Evolutionary conservation across 1,140 invertebrate genomes (phyloP).

Genomic region (Caenorhabditis remanei): DNA sequence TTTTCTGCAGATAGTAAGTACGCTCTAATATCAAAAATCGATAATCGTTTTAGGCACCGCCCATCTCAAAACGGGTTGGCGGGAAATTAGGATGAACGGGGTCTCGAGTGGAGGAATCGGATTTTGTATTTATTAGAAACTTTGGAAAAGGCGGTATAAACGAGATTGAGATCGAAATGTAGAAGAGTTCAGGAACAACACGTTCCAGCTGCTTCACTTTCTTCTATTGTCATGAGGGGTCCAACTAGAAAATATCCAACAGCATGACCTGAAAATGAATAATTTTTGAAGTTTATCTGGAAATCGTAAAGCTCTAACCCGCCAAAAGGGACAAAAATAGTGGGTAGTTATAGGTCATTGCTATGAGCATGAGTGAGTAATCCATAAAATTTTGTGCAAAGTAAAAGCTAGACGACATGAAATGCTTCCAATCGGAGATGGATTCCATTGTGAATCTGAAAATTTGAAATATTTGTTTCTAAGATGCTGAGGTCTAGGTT

Average conservation of each 20-base stretch:
- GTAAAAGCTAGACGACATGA: slow-evolving; percentile 41
- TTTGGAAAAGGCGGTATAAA: not conserved
- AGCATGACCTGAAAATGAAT: slow-evolving; percentile 53
- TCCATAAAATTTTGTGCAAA: slow-evolving; percentile 64
- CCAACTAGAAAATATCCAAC: slow-evolving; percentile 63
- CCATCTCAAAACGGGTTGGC: too few species aligned
- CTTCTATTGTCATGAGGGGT: slow-evolving; percentile 53
- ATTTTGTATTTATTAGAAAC: not conserved
- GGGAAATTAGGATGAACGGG: too few species aligned
- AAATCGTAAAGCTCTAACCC: not conserved
- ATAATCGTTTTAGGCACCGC: too few species aligned
- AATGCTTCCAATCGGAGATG: not conserved
- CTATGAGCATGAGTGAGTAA: slow-evolving; percentile 65
- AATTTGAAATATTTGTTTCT: not conserved
- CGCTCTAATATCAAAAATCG: too few species aligned
- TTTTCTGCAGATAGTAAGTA: too few species aligned
- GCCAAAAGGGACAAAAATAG: slow-evolving; percentile 54
- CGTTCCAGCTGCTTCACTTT: slow-evolving; percentile 23
- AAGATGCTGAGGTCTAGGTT: not conserved
- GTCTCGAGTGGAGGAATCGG: not conserved
- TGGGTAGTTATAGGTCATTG: slow-evolving; percentile 68
- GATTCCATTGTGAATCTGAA: slow-evolving; percentile 35
- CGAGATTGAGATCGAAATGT: not conserved
- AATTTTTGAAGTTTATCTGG: not conserved
- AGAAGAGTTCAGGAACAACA: slow-evolving; percentile 4